Percentiles rank a stretch among this genome's conserved stretches.
Evolutionary conservation across 2,888 invertebrate genomes (phyloP).

Genomic region (Heliothis peltigera): DNA sequence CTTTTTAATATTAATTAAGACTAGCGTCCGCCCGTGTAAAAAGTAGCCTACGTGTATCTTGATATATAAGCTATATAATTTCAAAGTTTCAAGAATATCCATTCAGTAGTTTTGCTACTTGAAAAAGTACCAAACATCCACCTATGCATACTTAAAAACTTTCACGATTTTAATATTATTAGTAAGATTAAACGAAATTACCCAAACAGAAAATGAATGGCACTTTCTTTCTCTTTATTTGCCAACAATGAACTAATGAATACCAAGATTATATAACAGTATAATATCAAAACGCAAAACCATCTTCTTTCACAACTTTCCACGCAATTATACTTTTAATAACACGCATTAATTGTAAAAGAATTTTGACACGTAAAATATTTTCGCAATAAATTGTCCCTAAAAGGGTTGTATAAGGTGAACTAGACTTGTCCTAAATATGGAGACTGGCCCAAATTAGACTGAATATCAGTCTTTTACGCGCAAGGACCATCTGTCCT

Average conservation of each 20-base stretch:
- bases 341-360: conserved; percentile 31
- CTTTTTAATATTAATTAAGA: too few species aligned
- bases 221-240: conserved; percentile 2
- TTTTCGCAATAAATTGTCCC: conserved; percentile 29
- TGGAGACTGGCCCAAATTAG: neutral
- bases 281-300: conserved; percentile 13
- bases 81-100: too few species aligned
- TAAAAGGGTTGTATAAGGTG: conserved; percentile 22
- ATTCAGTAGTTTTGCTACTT: too few species aligned
- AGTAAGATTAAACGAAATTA: neutral
- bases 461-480: neutral
- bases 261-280: conserved; percentile 3
- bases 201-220: neutral
- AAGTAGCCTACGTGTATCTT: too few species aligned
- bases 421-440: neutral
- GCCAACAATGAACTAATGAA: conserved; percentile 28
- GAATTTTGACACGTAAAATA: conserved; percentile 31
- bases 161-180: neutral
- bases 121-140: too few species aligned
- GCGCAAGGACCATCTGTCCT: neutral
- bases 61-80: too few species aligned
- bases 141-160: neutral
- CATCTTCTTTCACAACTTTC: conserved; percentile 25
- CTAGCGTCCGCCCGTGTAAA: too few species aligned
- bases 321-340: conserved; percentile 24